A percentile compares a stretch with the other conserved stretches of the same genome.
Evolutionary conservation across 2,888 invertebrate genomes (phyloP).

Genomic region (Pyrocoelia pectoralis): DNA sequence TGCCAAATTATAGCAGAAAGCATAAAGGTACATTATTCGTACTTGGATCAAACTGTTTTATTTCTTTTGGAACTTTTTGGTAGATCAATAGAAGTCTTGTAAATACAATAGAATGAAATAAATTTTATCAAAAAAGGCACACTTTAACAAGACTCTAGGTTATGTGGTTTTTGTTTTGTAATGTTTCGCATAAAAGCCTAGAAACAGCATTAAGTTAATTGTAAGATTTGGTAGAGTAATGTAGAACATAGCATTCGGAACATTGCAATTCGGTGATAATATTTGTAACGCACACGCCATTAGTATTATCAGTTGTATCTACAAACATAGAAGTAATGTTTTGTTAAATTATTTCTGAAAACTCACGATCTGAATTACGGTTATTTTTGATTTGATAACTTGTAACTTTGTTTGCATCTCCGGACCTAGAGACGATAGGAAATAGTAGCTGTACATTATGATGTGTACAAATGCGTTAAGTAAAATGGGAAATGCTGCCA

Average conservation of each 20-base stretch:
- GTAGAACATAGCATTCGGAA: conserved; percentile 61
- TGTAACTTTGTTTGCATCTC: conserved; percentile 63
- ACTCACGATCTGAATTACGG: conserved; percentile 62
- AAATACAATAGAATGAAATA: too few relatives aligned
- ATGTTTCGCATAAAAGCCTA: conserved; percentile 70
- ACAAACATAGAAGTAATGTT: neutral
- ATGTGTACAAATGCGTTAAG: conserved; percentile 75
- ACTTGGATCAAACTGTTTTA: too few relatives aligned
- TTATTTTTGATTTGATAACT: conserved; percentile 67
- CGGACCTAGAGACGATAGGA: conserved; percentile 70
- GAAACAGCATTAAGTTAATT: conserved; percentile 75
- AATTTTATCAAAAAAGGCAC: too few relatives aligned
- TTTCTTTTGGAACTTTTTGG: too few relatives aligned
- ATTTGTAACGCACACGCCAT: conserved; percentile 65
- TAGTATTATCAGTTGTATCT: conserved; percentile 70
- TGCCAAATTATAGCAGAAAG: too few relatives aligned
- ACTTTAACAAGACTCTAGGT: too few relatives aligned
- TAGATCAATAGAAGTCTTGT: too few relatives aligned
- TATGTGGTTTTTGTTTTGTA: conserved; percentile 58
- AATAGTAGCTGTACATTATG: conserved; percentile 81
- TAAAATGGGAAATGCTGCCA: conserved; percentile 70
- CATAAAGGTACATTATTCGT: too few relatives aligned
- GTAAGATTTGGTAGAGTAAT: conserved; percentile 70
- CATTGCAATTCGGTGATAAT: conserved; percentile 66
- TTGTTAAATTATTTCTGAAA: neutral